These are phyloP conservation scores for Phthorimaea operculella DNA, from an alignment of 1,140 invertebrate species.

Conservation along the genomic window DNA sequence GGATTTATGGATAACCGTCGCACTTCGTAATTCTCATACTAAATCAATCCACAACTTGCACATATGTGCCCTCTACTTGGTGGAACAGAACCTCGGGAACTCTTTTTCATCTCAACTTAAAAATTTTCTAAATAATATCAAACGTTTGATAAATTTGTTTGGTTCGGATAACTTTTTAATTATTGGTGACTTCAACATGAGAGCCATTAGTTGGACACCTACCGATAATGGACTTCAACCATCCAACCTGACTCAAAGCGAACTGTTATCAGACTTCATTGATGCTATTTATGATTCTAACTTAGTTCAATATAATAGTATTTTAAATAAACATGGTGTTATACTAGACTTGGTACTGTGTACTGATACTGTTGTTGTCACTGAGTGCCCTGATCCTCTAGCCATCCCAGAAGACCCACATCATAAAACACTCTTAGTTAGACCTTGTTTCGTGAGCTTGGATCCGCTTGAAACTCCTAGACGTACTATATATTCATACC, in stretches of 20 bases:
- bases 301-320: conserved; percentile 1
- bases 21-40: not conserved
- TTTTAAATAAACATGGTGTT: not conserved
- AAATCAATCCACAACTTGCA: not conserved
- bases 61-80: not conserved
- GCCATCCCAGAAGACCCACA: not conserved
- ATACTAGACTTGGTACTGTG: not conserved
- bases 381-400: not conserved
- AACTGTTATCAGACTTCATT: not conserved
- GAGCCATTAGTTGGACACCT: not conserved
- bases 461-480: not conserved
- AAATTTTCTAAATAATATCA: not conserved
- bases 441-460: not conserved
- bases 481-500: not conserved
- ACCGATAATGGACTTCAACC: not conserved
- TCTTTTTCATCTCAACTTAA: not conserved
- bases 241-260: not conserved
- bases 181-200: not conserved
- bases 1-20: not conserved
- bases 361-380: not conserved
- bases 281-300: not conserved
- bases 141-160: not conserved
- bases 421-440: not conserved
- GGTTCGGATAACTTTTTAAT: not conserved
- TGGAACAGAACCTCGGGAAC: not conserved